Evolutionary conservation across 2,888 invertebrate species (phyloP), one percentile per base, ranked within the genome.

Genomic region (Gibbula magus): DNA sequence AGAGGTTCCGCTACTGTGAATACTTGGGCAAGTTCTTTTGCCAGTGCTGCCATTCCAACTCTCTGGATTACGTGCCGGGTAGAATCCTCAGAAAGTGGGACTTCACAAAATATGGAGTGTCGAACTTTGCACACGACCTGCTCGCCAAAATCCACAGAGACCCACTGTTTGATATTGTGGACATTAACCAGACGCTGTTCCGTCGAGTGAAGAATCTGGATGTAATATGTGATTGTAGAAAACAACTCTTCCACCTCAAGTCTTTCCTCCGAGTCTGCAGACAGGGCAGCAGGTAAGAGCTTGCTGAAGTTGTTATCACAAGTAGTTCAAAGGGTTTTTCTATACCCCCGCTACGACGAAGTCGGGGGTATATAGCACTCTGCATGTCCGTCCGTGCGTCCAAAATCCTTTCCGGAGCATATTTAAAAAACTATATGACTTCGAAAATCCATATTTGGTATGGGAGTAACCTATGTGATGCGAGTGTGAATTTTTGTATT

Each of bases 1-100:
- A 95, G 81, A 94, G 95, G 87, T 96, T 96, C 93, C 94, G 96
- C 20, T 97, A 96, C 90, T 97, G 97, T 91, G 95, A 96, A 88
- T 97, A 97, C 93, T 93, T 96, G 82, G 96, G 97, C 13, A 95
- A 96, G 89, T 96, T 96, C 93, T 96, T 97, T 93, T 97, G 97
- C 90, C 96, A 96, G 16, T 96, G 96, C 70, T 97, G 97, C 91
- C 97, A 97, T 92, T 95, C 95, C 32, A 96, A 96, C 92, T 95
- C 96, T 90, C 94, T 95, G 80, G 94, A 96, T 4, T 93, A 95
- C 83, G 96, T 97, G 88, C 94, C 94, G 18, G 93, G 93, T 2
- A 89, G 92, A 32, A 93, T 94, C 73, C 88, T 94, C 25, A 90
- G 91, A 81, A 92, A 92, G 77, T 94, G 94, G 94, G 93, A 93